Conservation (phyloP, 1,140 invertebrate genomes). For the Acromyrmex echinatior region DNA sequence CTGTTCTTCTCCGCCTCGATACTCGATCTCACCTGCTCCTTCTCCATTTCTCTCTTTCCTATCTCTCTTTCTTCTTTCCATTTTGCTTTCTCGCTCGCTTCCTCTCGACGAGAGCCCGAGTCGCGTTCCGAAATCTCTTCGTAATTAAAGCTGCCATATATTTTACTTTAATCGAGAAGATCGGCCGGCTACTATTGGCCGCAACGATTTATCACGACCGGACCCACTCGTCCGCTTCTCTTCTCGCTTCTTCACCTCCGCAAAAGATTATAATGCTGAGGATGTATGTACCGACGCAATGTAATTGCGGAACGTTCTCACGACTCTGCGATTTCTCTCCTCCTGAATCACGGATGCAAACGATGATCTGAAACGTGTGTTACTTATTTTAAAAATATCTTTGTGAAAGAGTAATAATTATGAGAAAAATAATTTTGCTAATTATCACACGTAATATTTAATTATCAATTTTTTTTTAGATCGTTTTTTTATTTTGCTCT, state of each 20-base stretch:
- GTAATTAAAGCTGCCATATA: slow-evolving; percentile 84
- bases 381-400: not conserved
- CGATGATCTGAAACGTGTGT: not conserved
- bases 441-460: not conserved
- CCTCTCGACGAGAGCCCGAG: slow-evolving; percentile 32
- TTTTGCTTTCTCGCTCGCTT: not conserved
- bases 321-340: slow-evolving; percentile 16
- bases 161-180: slow-evolving; percentile 84
- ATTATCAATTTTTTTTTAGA: not conserved
- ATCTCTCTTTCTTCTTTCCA: slow-evolving; percentile 30
- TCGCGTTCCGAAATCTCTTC: slow-evolving; percentile 79
- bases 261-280: slow-evolving; percentile 70
- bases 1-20: slow-evolving; percentile 60
- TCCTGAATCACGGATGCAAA: not conserved
- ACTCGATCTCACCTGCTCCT: slow-evolving; percentile 50
- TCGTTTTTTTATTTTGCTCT: not conserved
- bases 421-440: not conserved
- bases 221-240: slow-evolving; percentile 34
- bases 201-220: slow-evolving; percentile 78
- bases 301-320: slow-evolving; percentile 62
- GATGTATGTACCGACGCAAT: slow-evolving; percentile 57
- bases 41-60: slow-evolving; percentile 24
- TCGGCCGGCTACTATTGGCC: slow-evolving; percentile 74
- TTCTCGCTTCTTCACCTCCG: slow-evolving; percentile 59
- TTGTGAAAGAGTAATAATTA: not conserved